These are phyloP conservation scores for Gobio occitaniae DNA, from an alignment of 2,797 vertebrate genomes.

Conservation along the genomic window DNA sequence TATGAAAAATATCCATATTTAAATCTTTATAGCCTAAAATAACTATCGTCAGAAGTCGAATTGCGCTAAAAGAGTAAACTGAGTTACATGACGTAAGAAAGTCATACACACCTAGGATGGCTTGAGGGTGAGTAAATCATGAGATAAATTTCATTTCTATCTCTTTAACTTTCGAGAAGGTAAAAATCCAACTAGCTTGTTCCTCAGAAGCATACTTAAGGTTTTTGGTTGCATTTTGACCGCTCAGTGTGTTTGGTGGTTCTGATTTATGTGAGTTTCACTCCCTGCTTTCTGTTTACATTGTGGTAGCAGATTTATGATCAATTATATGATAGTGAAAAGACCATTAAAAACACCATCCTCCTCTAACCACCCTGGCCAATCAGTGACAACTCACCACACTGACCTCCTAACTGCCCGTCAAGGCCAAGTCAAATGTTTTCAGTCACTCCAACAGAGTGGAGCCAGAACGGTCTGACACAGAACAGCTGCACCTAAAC, in stretches of 20 bases:
- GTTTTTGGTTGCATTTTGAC: background rate
- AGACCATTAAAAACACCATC: background rate
- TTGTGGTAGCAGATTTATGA: background rate
- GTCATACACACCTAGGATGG: too few relatives aligned
- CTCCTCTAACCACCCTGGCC: background rate
- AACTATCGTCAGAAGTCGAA: too few relatives aligned
- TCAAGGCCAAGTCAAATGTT: conserved; percentile 14
- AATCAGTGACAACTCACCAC: background rate
- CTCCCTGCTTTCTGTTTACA: background rate
- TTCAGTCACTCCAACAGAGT: background rate
- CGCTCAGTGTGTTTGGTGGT: background rate
- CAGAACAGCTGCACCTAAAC: conserved; percentile 35
- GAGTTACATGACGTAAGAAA: too few relatives aligned
- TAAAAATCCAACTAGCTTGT: background rate
- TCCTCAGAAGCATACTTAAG: background rate
- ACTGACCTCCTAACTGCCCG: conserved; percentile 3
- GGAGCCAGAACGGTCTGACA: conserved; percentile 10
- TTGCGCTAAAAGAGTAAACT: too few relatives aligned
- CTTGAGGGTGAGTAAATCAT: too few relatives aligned
- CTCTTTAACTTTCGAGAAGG: background rate
- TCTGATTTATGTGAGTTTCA: background rate
- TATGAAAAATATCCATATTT: too few relatives aligned
- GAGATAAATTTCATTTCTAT: too few relatives aligned
- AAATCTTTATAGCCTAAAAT: too few relatives aligned
- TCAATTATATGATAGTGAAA: background rate